These are phyloP conservation scores for Perodicticus potto DNA, from an alignment of 2,797 vertebrate species.

Conservation along the genomic window DNA sequence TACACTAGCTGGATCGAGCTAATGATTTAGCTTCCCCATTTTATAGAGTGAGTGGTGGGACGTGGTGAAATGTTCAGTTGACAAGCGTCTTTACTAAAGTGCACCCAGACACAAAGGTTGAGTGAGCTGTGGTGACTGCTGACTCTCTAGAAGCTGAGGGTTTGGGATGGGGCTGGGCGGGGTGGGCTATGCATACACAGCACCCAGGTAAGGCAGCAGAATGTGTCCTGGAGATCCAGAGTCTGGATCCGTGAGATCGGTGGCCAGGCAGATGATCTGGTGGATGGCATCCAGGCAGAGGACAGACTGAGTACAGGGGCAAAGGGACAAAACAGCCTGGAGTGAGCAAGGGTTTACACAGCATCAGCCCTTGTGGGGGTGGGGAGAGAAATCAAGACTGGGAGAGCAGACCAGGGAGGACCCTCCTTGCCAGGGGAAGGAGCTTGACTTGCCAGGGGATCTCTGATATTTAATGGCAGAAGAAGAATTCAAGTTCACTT, in stretches of 20 bases:
- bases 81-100: not conserved
- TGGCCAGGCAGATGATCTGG: not conserved
- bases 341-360: no score
- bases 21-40: not conserved
- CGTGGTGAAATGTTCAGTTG: not conserved
- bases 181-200: fast-evolving
- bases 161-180: not conserved
- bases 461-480: not conserved
- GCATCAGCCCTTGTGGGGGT: not conserved
- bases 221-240: not conserved
- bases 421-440: not conserved
- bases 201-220: fast-evolving
- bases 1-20: not conserved
- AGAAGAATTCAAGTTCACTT: not conserved
- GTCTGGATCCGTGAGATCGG: fast-evolving
- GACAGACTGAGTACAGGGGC: not conserved
- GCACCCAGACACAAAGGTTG: not conserved
- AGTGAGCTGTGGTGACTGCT: not conserved
- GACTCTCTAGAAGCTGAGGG: not conserved
- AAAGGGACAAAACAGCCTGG: not conserved
- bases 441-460: not conserved
- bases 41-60: not conserved
- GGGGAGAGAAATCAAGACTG: not conserved
- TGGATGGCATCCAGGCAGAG: not conserved
- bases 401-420: not conserved